Base-by-base conservation (phyloP, 2,888 invertebrate species). In the Axea sp. region DNA sequence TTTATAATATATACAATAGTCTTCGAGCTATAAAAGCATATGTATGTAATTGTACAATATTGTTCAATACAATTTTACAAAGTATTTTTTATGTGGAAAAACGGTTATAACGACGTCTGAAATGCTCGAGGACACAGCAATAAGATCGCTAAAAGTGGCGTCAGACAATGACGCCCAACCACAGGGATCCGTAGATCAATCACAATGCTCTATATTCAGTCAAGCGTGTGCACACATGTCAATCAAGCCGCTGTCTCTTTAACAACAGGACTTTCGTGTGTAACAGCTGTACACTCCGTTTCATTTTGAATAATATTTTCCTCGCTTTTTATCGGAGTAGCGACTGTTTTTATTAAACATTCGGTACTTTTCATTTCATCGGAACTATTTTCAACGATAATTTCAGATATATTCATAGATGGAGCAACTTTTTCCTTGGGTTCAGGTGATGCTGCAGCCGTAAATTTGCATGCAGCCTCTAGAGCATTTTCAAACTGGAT, bases 161-260 rank as follows among this genome's bases (percentile, higher is more conserved):
- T 6, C 28, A 9, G 5, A 7, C 24, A 3, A 24, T 6, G 3
- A n/a, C 7, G 24, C 4, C 28, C 28, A 28, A 24, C 24, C 7
- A 6, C 7, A 24, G 3, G 2, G 1, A 24, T 12, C 22, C n/a
- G 0, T n/a, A 3, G n/a, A 11, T 15, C 33, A 68, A 39, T 49
- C 43, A 41, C 57, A 45, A 31, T 49, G 31, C 30, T 35, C 22
- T 31, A 53, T 6, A 28, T 39, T 64, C 57, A 72, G 57, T 59
- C 64, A 22, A 49, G 11, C 5, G 14, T 4, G 14, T 8, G 9
- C 5, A 11, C 37, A 3, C 15, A 3, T 14, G 14, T 17, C 14
- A 49, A 31, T 85, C 84, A 87, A 80, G 86, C 86, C 76, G 84
- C 84, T 51, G 86, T 78, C 75, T 87, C 83, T 47, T 86, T 86